phyloP scores from a whole-genome alignment of 2,113 vertebrate species.

The Cyphomyrus discorhynchus region DNA sequence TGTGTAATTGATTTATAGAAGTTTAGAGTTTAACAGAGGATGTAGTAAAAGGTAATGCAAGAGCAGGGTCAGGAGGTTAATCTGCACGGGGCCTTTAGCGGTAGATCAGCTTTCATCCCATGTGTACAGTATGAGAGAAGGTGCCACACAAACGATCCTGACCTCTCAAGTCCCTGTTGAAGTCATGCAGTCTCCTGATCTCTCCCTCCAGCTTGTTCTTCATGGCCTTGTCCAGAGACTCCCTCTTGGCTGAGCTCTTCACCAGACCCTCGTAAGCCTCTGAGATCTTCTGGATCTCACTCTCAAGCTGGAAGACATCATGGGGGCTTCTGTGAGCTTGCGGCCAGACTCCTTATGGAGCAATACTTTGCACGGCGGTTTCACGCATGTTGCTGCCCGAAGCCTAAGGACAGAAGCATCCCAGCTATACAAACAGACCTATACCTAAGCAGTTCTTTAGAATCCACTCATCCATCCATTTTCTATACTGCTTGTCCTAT shows the following conservation, averaged over 20 bases:
- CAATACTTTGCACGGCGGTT: neutral
- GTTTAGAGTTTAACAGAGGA: neutral
- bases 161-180: conserved; percentile 81
- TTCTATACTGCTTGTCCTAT: neutral
- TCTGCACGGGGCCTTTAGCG: neutral
- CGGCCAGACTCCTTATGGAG: neutral
- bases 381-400: neutral
- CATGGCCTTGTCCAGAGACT: conserved; percentile 76
- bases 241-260: conserved; percentile 74
- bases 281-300: conserved; percentile 73
- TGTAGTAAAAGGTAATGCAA: conserved; percentile 4
- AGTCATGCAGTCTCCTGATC: conserved; percentile 77
- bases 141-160: neutral
- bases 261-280: conserved; percentile 76
- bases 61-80: neutral
- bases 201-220: conserved; percentile 75
- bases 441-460: neutral
- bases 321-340: neutral
- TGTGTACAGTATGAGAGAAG: neutral
- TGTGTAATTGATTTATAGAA: neutral
- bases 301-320: conserved; percentile 64
- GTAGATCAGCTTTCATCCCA: neutral
- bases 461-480: neutral
- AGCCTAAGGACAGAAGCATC: neutral
- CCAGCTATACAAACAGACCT: neutral